Conservation (phyloP, 2,888 invertebrate species). For the Pristionchus maxplancki region DNA sequence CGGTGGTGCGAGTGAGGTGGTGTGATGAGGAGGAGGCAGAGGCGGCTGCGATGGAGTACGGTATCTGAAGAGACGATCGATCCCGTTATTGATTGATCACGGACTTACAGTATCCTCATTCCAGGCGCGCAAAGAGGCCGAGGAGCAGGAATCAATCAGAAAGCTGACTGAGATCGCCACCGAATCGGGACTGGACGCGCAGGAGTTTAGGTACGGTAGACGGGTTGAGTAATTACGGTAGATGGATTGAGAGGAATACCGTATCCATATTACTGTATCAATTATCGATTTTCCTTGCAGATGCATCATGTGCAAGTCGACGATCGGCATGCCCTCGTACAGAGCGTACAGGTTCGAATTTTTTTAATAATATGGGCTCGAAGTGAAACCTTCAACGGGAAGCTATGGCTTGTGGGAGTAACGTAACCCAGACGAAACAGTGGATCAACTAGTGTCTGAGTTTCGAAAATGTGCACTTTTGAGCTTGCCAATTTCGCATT, state of each 20-base stretch:
- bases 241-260: too few species aligned
- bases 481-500: not conserved
- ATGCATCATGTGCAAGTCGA: constrained; percentile 72
- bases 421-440: not conserved
- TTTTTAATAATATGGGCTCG: not conserved
- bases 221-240: not conserved
- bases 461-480: not conserved
- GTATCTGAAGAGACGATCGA: constrained; percentile 17
- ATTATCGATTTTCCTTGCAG: constrained; percentile 52
- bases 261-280: not conserved
- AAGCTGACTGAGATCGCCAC: constrained; percentile 62
- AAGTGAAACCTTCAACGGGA: too few species aligned
- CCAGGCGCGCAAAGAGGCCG: constrained; percentile 39
- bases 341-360: constrained; percentile 37
- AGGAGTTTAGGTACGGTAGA: constrained; percentile 63
- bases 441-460: not conserved
- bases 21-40: constrained; percentile 14
- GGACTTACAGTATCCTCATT: not conserved
- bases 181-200: constrained; percentile 72
- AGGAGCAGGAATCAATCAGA: constrained; percentile 46
- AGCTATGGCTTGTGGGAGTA: not conserved
- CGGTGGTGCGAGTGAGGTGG: constrained; percentile 15
- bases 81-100: not conserved
- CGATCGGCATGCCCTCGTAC: constrained; percentile 61
- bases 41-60: not conserved